Base-by-base conservation (phyloP, 1,140 invertebrate genomes). In the Cydia fagiglandana region DNA sequence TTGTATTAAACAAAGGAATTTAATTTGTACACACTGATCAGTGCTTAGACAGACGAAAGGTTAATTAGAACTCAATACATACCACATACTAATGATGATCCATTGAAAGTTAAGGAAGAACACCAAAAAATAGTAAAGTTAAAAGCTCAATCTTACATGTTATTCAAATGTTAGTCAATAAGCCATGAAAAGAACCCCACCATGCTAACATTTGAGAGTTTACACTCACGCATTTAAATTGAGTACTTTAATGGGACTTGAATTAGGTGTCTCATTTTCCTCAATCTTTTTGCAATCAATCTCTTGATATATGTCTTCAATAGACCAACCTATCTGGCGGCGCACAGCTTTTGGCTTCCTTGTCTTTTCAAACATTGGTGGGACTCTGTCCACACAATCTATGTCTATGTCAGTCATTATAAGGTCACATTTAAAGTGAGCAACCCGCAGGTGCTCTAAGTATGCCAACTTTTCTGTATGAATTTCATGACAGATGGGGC, bases 171-270 rank as follows among this genome's bases (percentile, higher is more conserved):
- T 87, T 88, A 88, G 86, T 87, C 64, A 45, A 68, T 68, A 86
- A 88, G 83, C 81, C 20, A 61, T 10, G 20, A 24, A 20, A 24
- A 64, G 28, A 80, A 64, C 81, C 83, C 85, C 84, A 81, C 77
- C 89, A 92, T 91, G 89, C 88, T 81, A 80, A 90, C 77, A 92
- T 83, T 84, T 41, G 20, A 17, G 78, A 80, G 77, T 79, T 76
- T 74, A 70, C 84, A 93, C 90, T 91, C 91, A 93, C 91, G 91
- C 91, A 86, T 89, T 93, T 76, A 91, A 88, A 86, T 89, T 93
- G 76, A 91, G 89, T 79, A 88, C 85, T 91, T 92, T 80, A 91
- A 79, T 15, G 10, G 90, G 90, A 82, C 91, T 91, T 30, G 90
- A 84, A 24, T 86, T 88, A 30, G 87, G 84, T 45, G 87, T 88